Conservation (phyloP, 2,113 vertebrate species). For the Taxidea taxus region DNA sequence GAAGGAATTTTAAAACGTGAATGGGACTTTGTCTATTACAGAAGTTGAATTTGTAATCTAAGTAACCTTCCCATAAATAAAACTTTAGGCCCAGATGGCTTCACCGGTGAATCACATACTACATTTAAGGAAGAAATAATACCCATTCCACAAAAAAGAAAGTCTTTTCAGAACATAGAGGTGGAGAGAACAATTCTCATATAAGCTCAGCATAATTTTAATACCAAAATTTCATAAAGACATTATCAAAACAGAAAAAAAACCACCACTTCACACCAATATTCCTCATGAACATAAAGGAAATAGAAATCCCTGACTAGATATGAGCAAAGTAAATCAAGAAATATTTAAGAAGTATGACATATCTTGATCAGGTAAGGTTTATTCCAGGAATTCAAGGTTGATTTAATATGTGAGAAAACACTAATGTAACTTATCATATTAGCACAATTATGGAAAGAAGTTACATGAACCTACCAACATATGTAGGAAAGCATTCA, state of each 20-base stretch:
- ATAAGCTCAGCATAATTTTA: background rate
- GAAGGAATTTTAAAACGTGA: background rate
- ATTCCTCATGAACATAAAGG: background rate
- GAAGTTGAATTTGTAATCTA: background rate
- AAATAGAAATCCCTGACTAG: background rate
- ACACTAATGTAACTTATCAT: background rate
- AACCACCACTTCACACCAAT: background rate
- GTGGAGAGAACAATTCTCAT: background rate
- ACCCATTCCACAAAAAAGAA: background rate
- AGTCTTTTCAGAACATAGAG: background rate
- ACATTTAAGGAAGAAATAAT: background rate
- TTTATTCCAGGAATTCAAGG: background rate
- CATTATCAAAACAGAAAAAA: background rate
- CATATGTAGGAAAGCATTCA: background rate
- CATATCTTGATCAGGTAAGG: background rate
- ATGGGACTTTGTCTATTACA: background rate
- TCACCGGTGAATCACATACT: background rate
- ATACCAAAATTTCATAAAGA: background rate
- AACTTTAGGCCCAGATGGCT: background rate
- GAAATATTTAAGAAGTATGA: background rate
- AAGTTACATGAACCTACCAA: background rate
- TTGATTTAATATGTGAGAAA: slow-evolving; percentile 5
- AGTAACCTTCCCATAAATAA: background rate
- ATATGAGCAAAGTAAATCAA: background rate
- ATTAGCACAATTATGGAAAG: background rate